phyloP scores from a whole-genome alignment of 2,113 vertebrate species.

The Mystacornis crossleyi region DNA sequence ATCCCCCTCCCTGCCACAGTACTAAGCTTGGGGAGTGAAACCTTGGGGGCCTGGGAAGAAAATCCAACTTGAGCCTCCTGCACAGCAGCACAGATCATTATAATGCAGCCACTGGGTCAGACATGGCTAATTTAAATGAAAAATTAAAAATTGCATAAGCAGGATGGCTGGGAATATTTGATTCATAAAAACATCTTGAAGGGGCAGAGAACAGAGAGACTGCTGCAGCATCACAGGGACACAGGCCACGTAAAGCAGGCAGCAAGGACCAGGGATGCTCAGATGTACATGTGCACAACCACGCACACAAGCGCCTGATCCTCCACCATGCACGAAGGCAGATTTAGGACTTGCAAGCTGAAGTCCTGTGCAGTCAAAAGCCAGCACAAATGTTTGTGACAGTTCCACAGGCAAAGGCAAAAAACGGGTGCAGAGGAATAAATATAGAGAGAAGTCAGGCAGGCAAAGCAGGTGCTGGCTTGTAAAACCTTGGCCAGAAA shows the following conservation, averaged over 20 bases:
- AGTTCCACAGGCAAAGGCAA: slow-evolving; percentile 34
- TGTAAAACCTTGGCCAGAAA: slow-evolving; percentile 56
- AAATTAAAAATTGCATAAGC: not conserved
- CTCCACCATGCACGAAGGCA: not conserved
- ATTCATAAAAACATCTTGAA: not conserved
- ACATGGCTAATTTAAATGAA: not conserved
- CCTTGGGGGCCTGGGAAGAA: not conserved
- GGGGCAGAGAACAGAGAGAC: not conserved
- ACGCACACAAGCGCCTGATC: fast-evolving
- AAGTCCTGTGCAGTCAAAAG: slow-evolving; percentile 22
- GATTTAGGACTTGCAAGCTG: not conserved
- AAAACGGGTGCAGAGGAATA: slow-evolving; percentile 19
- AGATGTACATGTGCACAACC: not conserved
- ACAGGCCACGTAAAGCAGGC: fast-evolving
- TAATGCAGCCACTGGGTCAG: not conserved
- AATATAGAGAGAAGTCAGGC: slow-evolving; percentile 46
- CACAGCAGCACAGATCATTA: not conserved
- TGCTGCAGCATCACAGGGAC: not conserved
- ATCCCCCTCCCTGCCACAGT: not conserved
- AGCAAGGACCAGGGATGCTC: not conserved
- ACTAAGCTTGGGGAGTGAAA: not conserved
- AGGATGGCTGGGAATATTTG: not conserved
- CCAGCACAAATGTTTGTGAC: slow-evolving; percentile 13
- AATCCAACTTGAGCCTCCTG: not conserved
- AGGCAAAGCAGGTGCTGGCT: slow-evolving; percentile 39